A percentile compares a stretch with the other conserved stretches of the same genome.
Evolutionary conservation across 2,888 invertebrate genomes (phyloP).

Genomic region (Callosobruchus maculatus): DNA sequence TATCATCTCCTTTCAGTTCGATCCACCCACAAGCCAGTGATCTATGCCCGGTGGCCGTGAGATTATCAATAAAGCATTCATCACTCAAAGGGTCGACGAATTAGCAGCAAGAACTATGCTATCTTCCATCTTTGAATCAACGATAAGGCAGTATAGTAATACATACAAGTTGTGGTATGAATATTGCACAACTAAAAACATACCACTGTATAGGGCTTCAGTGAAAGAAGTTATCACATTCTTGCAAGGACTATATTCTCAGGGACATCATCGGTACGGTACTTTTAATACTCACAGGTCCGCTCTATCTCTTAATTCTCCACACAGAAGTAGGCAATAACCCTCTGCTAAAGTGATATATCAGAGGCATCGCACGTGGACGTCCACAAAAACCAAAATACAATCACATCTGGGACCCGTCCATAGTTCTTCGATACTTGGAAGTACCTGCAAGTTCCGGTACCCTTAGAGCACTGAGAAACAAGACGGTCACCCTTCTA

Average conservation of each 20-base stretch:
- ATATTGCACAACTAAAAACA: slow-evolving; percentile 17
- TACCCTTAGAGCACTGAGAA: background rate
- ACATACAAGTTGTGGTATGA: slow-evolving; percentile 21
- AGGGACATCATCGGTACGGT: background rate
- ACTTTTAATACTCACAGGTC: background rate
- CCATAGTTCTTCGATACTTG: background rate
- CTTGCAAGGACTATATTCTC: background rate
- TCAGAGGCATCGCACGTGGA: background rate
- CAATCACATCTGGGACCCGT: background rate
- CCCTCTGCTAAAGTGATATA: background rate
- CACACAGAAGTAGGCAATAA: background rate
- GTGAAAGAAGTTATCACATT: background rate
- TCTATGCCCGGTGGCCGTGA: slow-evolving; percentile 20
- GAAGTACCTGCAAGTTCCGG: background rate
- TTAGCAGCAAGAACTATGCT: slow-evolving; percentile 18
- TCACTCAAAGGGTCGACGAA: slow-evolving; percentile 13
- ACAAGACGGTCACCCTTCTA: background rate
- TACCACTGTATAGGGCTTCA: background rate
- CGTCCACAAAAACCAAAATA: slow-evolving; percentile 1
- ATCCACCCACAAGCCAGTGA: background rate
- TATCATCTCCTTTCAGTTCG: slow-evolving; percentile 4
- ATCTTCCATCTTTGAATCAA: slow-evolving; percentile 20
- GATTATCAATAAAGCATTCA: slow-evolving; percentile 21
- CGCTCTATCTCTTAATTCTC: background rate
- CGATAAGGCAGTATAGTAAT: slow-evolving; percentile 23